Percentiles rank a stretch among this genome's conserved stretches.
These are phyloP conservation scores for Epizoanthus ramosus DNA, from an alignment of 92 coral and sea anemone genomes.

Conservation along the genomic window DNA sequence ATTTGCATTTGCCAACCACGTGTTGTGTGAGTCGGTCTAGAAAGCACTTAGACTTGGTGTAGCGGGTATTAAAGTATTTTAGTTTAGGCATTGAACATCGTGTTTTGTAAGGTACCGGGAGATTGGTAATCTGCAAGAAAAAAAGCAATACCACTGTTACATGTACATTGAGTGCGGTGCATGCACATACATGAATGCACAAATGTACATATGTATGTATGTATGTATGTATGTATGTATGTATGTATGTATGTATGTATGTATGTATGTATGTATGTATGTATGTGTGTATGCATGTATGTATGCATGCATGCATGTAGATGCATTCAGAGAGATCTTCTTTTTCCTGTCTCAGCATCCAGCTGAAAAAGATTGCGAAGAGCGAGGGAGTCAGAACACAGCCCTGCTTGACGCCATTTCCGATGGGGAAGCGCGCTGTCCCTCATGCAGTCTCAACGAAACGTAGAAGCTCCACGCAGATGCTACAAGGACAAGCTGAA, in stretches of 20 bases:
- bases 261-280: no score
- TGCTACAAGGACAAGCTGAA: no score
- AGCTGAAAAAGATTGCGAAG: no score
- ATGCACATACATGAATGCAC: neutral
- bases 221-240: neutral
- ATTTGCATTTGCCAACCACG: constrained; percentile 63
- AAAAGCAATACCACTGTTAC: neutral
- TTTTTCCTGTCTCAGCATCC: no score
- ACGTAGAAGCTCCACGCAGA: no score
- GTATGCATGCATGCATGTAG: no score
- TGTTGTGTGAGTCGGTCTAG: constrained; percentile 82
- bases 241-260: neutral
- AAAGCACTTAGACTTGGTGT: constrained; percentile 90
- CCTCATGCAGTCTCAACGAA: no score
- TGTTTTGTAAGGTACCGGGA: constrained; percentile 80
- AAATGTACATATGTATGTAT: neutral
- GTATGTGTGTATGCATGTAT: no score
- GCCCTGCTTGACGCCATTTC: no score
- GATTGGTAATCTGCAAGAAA: constrained; percentile 71
- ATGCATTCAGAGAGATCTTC: no score
- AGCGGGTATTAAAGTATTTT: constrained; percentile 66
- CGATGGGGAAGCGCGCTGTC: no score
- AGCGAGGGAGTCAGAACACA: no score
- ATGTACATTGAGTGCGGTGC: neutral
- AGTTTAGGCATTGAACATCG: constrained; percentile 78